A percentile compares a stretch with the other conserved stretches of the same genome.
Conservation (phyloP, 2,113 vertebrate species). For the Odocoileus hemionus region DNA sequence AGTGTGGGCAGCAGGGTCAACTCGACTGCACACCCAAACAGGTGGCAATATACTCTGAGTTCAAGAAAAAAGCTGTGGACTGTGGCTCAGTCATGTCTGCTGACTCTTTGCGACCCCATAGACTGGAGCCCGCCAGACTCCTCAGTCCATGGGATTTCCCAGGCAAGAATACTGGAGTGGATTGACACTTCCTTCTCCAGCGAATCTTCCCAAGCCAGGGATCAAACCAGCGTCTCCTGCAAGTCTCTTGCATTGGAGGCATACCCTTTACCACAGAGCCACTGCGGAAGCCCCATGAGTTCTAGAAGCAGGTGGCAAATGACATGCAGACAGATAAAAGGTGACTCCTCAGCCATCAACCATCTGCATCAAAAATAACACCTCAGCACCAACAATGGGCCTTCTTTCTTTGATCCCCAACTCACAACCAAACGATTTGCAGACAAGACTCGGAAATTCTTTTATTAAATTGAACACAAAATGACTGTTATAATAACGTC, state of each 20-base stretch:
- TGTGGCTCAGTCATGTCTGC: neutral
- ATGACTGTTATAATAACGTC: conserved; percentile 63
- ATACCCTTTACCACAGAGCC: neutral
- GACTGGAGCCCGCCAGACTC: neutral
- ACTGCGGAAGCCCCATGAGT: neutral
- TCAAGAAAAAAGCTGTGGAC: neutral
- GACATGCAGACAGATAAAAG: neutral
- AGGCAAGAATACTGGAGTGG: neutral
- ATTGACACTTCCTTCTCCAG: neutral
- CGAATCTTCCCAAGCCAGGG: neutral
- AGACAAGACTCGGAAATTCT: conserved; percentile 68
- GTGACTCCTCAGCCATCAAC: neutral
- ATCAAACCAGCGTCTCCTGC: neutral
- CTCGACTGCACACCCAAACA: neutral
- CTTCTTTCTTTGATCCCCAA: neutral
- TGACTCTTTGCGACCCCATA: neutral
- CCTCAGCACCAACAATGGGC: neutral
- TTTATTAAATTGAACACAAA: conserved; percentile 77
- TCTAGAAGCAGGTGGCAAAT: neutral
- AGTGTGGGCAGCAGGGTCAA: neutral
- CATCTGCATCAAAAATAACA: neutral
- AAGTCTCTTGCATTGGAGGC: neutral
- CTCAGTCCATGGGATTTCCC: neutral
- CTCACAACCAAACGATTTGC: conserved; percentile 10
- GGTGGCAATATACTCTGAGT: neutral